Evolutionary conservation across 2,888 invertebrate genomes (phyloP).

Genomic region (Agrochola lota): DNA sequence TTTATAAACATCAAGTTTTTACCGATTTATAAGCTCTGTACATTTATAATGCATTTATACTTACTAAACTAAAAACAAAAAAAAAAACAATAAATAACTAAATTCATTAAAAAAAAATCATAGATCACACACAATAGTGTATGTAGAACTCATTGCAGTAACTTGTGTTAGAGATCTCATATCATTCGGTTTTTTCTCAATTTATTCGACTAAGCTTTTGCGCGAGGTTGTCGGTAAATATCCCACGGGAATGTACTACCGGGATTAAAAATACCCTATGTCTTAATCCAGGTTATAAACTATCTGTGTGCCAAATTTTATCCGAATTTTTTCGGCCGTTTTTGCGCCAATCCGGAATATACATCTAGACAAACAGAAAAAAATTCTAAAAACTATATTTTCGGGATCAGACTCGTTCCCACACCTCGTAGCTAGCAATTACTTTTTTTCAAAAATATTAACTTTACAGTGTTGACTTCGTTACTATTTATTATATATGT

Average conservation of each 20-base stretch:
- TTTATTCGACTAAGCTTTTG: background rate
- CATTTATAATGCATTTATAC: constrained; percentile 15
- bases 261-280: background rate
- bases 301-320: background rate
- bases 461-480: too few species aligned
- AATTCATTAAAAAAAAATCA: background rate
- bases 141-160: too few species aligned
- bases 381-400: too few species aligned
- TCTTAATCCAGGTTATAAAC: background rate
- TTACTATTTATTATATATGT: too few species aligned
- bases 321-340: too few species aligned
- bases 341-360: too few species aligned
- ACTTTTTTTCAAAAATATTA: too few species aligned
- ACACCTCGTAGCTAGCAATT: too few species aligned
- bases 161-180: background rate
- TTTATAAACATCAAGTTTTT: constrained; percentile 7
- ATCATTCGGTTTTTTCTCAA: background rate
- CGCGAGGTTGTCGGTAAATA: background rate
- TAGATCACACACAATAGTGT: background rate
- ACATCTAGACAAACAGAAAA: too few species aligned
- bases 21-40: background rate
- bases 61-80: background rate
- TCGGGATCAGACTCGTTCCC: too few species aligned
- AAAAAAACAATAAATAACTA: background rate
- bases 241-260: background rate